phyloP scores from a whole-genome alignment of 2,888 invertebrate species.

The Brenthis hecate region DNA sequence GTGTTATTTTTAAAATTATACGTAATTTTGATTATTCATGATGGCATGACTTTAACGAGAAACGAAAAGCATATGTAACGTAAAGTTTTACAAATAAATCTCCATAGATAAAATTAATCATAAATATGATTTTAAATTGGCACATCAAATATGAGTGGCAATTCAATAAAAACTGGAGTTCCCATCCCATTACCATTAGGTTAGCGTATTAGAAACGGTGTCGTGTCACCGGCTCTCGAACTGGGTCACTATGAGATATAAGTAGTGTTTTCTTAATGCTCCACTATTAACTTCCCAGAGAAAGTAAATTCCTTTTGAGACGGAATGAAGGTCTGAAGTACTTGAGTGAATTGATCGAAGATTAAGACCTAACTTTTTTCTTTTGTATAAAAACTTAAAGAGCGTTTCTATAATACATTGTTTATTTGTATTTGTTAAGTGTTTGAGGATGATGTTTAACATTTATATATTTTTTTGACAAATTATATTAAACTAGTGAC shows the following conservation, averaged over 20 bases:
- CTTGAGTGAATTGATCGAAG: slow-evolving; percentile 21
- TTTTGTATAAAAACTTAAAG: neutral
- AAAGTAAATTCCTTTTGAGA: slow-evolving; percentile 31
- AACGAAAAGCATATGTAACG: no score
- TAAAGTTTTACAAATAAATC: no score
- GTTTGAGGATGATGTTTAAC: no score
- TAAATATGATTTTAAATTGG: slow-evolving; percentile 1
- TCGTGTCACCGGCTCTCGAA: slow-evolving; percentile 34
- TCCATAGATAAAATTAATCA: neutral
- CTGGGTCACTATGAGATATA: slow-evolving; percentile 35
- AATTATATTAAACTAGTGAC: no score
- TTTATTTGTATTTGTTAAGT: neutral
- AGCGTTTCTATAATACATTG: neutral
- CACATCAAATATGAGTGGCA: slow-evolving; percentile 6
- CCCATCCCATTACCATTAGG: slow-evolving; percentile 33
- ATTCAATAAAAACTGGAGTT: slow-evolving; percentile 20
- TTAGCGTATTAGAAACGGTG: slow-evolving; percentile 37
- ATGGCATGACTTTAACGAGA: no score
- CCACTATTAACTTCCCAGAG: slow-evolving; percentile 25
- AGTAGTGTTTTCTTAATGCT: slow-evolving; percentile 36
- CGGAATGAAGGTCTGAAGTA: slow-evolving; percentile 23
- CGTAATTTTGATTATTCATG: no score
- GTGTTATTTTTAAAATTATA: no score
- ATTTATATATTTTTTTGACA: no score
- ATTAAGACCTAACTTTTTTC: neutral